Conservation (phyloP, 2,888 invertebrate species). For the Clostera curtula region DNA sequence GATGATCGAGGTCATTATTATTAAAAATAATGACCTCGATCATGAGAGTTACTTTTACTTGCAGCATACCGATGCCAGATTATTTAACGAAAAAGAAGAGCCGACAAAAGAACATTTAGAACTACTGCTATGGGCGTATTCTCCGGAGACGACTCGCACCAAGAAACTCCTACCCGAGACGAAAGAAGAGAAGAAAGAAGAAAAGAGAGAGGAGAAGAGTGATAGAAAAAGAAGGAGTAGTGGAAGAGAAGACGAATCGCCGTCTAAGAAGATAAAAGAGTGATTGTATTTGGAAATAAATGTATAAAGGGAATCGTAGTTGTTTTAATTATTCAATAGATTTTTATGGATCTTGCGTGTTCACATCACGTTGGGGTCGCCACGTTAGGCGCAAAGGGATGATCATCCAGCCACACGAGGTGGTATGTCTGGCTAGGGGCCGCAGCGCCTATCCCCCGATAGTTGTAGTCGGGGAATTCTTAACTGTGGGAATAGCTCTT, state of each 20-base stretch:
- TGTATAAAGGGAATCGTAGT: no score
- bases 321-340: constrained; percentile 19
- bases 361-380: no score
- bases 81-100: constrained; percentile 78
- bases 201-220: constrained; percentile 16
- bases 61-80: constrained; percentile 76
- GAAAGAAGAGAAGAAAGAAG: constrained; percentile 27
- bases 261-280: constrained; percentile 48
- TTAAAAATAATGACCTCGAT: no score
- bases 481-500: no score
- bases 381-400: no score
- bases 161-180: constrained; percentile 68
- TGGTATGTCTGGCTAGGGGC: no score
- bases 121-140: constrained; percentile 84
- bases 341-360: constrained; percentile 5
- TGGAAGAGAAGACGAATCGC: constrained; percentile 35
- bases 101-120: constrained; percentile 81
- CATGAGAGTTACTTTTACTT: constrained; percentile 33
- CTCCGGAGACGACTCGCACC: constrained; percentile 79
- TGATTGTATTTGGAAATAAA: no score
- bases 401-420: no score
- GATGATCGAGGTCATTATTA: no score
- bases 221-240: constrained; percentile 46
- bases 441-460: no score
- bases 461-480: no score